These are phyloP conservation scores for Ditylenchus dipsaci DNA, from an alignment of 1,140 invertebrate genomes.

Conservation along the genomic window DNA sequence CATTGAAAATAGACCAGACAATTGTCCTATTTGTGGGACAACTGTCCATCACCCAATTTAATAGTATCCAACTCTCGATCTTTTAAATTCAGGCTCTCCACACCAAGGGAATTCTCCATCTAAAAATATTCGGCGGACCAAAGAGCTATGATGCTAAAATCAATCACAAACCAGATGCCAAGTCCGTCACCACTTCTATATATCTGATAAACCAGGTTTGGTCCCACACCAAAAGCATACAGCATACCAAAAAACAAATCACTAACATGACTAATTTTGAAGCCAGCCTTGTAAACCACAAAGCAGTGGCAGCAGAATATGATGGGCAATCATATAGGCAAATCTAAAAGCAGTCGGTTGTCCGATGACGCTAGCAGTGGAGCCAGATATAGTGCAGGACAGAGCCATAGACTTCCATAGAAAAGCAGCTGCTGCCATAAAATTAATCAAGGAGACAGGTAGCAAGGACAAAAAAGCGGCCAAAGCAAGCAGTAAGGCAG, in stretches of 20 bases:
- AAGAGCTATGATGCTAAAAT: conserved; percentile 45
- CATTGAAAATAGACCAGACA: no score
- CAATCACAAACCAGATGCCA: background rate
- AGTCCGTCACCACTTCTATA: background rate
- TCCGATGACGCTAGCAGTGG: conserved; percentile 23
- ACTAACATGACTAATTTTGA: background rate
- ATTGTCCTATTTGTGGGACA: no score
- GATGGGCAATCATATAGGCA: background rate
- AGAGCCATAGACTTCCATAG: conserved; percentile 6
- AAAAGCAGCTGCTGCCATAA: background rate
- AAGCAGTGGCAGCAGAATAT: background rate
- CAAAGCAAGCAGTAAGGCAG: background rate
- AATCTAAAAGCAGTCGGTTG: background rate
- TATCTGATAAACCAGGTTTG: background rate
- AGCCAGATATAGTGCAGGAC: conserved; percentile 28
- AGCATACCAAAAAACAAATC: background rate
- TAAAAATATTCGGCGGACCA: conserved; percentile 36
- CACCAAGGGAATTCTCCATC: conserved; percentile 50
- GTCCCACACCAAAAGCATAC: no score
- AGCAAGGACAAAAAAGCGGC: background rate
- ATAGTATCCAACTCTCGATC: no score
- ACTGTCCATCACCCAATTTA: no score
- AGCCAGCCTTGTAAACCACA: background rate
- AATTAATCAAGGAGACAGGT: background rate
- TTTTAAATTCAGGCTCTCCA: conserved; percentile 51